Conservation (phyloP, 2,113 vertebrate species). For the Macheiramphus alcinus region DNA sequence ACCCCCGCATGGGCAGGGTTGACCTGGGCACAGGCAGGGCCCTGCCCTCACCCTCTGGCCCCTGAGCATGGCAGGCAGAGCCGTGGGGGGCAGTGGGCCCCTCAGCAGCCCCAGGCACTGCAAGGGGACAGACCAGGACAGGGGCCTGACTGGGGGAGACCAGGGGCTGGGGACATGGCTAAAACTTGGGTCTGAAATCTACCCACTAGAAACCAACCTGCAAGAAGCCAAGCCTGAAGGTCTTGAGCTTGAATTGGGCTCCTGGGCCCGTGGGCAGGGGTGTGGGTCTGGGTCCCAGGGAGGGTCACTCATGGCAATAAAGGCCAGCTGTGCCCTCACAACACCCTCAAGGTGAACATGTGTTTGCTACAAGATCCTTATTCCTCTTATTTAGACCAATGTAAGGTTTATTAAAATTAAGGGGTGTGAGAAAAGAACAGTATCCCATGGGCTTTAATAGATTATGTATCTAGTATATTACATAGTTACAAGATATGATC, state of each 20-base stretch:
- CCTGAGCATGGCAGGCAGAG: background rate
- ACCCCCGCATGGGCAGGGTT: fast-evolving
- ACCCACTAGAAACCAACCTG: background rate
- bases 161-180: background rate
- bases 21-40: no score
- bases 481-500: background rate
- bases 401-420: background rate
- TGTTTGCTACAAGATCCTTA: background rate
- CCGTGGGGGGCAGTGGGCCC: background rate
- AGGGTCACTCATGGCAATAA: background rate
- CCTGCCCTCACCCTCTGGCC: background rate
- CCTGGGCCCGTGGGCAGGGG: background rate
- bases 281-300: background rate
- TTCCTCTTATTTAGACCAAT: background rate
- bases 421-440: background rate
- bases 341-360: background rate
- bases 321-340: background rate
- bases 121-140: fast-evolving
- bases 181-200: background rate
- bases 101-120: background rate
- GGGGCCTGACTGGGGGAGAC: no score
- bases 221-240: background rate
- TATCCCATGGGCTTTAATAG: background rate
- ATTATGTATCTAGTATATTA: background rate
- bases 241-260: background rate